Evolutionary conservation across 2,113 vertebrate species (phyloP).

Genomic region (Oryzias woworae): DNA sequence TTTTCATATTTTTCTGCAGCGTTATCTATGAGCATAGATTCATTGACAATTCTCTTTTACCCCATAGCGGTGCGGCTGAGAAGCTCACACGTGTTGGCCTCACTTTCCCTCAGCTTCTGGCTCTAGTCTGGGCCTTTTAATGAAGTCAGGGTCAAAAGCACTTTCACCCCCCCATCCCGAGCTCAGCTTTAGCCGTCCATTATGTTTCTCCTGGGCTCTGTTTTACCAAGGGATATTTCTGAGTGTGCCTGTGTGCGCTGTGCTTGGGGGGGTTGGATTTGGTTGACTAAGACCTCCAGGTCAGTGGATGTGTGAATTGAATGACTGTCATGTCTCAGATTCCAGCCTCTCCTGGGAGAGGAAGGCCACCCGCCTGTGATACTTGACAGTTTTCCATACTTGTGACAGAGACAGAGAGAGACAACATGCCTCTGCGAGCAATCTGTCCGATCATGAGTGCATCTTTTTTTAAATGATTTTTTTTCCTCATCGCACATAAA

Average conservation of each 20-base stretch:
- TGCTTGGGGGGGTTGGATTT: background rate
- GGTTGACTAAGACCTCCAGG: constrained; percentile 31
- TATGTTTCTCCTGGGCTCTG: constrained; percentile 47
- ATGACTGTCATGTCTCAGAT: constrained; percentile 49
- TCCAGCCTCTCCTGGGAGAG: constrained; percentile 27
- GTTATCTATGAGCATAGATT: too few species aligned
- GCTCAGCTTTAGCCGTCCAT: constrained; percentile 55
- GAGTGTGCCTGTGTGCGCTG: constrained; percentile 5
- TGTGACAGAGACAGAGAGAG: background rate
- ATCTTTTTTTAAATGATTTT: constrained; percentile 10
- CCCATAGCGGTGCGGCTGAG: too few species aligned
- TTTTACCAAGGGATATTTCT: constrained; percentile 57
- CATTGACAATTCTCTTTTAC: too few species aligned
- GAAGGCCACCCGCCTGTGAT: constrained; percentile 32
- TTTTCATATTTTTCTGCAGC: too few species aligned
- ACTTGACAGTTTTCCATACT: constrained; percentile 21
- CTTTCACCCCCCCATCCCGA: constrained; percentile 35
- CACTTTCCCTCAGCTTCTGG: constrained; percentile 28
- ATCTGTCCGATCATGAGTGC: constrained; percentile 28
- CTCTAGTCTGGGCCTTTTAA: constrained; percentile 60
- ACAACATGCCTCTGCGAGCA: constrained; percentile 14
- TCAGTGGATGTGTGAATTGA: constrained; percentile 53
- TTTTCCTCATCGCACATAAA: constrained; percentile 34
- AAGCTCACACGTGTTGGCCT: constrained; percentile 28
- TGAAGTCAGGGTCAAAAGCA: constrained; percentile 52